phyloP scores from a whole-genome alignment of 1,140 invertebrate genomes.

The Ooceraea biroi region DNA sequence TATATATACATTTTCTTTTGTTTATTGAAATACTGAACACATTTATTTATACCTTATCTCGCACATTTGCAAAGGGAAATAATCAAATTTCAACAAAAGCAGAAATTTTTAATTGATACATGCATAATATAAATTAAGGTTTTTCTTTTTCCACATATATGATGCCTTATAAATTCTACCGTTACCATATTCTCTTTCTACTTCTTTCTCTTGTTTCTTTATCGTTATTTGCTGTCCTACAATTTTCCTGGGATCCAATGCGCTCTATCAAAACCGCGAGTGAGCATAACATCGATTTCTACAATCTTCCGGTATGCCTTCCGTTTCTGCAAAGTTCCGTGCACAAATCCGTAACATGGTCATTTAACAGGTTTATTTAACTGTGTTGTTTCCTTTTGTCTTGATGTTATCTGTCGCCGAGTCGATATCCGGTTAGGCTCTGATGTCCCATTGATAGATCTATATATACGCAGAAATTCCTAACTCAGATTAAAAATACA shows the following conservation, averaged over 20 bases:
- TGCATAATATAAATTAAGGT: background rate
- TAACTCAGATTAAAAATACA: background rate
- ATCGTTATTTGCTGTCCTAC: background rate
- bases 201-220: background rate
- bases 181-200: background rate
- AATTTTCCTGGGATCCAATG: constrained; percentile 13
- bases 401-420: constrained; percentile 38
- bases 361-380: constrained; percentile 54
- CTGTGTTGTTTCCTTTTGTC: constrained; percentile 43
- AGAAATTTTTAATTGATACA: constrained; percentile 1
- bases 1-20: too few species aligned
- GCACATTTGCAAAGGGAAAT: too few species aligned
- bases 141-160: background rate
- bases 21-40: too few species aligned
- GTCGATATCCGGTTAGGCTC: constrained; percentile 37
- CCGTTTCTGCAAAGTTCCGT: constrained; percentile 33
- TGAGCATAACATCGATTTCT: constrained; percentile 39
- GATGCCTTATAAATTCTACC: background rate
- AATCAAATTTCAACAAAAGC: too few species aligned
- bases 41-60: too few species aligned
- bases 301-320: constrained; percentile 41
- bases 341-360: constrained; percentile 30
- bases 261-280: constrained; percentile 2
- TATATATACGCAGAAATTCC: constrained; percentile 19
- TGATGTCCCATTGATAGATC: constrained; percentile 26